Evolutionary conservation across 2,888 invertebrate species (phyloP), one percentile per base, ranked within the genome.

Genomic region (Dichetophora obliterata): DNA sequence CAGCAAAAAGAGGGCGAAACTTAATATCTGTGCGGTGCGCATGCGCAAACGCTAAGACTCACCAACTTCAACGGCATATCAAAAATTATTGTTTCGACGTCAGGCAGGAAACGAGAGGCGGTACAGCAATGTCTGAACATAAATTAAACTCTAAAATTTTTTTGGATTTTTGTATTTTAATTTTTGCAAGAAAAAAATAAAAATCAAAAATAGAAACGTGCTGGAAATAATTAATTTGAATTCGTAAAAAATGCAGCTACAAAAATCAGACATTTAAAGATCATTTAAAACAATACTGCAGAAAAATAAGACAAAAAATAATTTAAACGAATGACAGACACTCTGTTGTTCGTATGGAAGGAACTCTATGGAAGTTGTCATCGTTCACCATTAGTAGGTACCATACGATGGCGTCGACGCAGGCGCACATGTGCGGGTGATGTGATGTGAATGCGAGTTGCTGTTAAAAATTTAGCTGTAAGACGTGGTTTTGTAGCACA

Each of bases 51-150:
- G 8, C 22, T 37, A 27, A 54, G 65, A 65, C 50, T 52, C 75
- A 66, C 61, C 71, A 31, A 68, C 63, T 16, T 50, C 66, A 11
- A 24, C 63, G 70, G 43, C 57, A 16, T 70, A 76, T 73, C 73
- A 61, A 75, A 19, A 63, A 74, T 66, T 52, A 54, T 74, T 50
- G 24, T 71, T 65, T 54, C 19, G 65, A 59, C n/a, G 75, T 34
- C 50, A 77, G 75, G 50, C 50, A 77, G 75, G 74, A 74, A 19
- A 48, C 52, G 66, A 73, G 70, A 72, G 75, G 79, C 77, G 77
- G 72, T 57, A 75, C 77, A 68, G 74, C 76, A 72, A 70, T 79
- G 78, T 80, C 77, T 80, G 76, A 75, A 73, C 79, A 81, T 80
- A 79, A 80, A 77, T 81, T 76, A 77, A 77, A 16, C 31, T 34